These are phyloP conservation scores for Acropternis orthonyx DNA, from an alignment of 2,797 vertebrate genomes.

Conservation along the genomic window DNA sequence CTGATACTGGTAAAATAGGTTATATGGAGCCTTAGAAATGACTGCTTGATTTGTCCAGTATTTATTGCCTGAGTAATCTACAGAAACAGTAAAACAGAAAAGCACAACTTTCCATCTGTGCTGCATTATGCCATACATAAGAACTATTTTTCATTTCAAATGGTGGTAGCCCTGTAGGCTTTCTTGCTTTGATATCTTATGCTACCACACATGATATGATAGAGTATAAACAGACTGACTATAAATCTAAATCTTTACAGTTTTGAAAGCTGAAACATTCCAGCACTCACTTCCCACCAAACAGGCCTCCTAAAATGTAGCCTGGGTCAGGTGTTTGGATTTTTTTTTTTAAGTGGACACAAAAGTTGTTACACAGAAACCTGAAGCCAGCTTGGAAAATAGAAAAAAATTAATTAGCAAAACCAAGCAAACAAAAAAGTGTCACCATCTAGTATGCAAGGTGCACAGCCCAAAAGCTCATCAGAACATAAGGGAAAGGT, in stretches of 20 bases:
- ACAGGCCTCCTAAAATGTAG: not conserved
- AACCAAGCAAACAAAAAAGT: not conserved
- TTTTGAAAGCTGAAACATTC: slow-evolving; percentile 60
- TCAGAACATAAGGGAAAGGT: not conserved
- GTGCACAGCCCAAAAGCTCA: not conserved
- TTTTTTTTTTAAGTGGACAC: not conserved
- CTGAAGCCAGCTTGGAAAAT: not conserved
- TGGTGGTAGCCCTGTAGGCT: slow-evolving; percentile 37
- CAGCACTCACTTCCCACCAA: slow-evolving; percentile 38
- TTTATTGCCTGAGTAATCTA: slow-evolving; percentile 66
- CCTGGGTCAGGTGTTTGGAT: not conserved
- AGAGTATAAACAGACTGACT: slow-evolving; percentile 50
- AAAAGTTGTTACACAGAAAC: not conserved
- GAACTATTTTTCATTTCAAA: slow-evolving; percentile 73
- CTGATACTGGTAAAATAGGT: slow-evolving; percentile 69
- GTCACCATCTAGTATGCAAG: not conserved
- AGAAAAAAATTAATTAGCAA: not conserved
- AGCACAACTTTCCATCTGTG: slow-evolving; percentile 74
- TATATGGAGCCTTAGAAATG: slow-evolving; percentile 64
- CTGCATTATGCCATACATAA: slow-evolving; percentile 66
- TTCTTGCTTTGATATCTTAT: slow-evolving; percentile 63
- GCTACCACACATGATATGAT: slow-evolving; percentile 62
- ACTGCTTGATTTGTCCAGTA: slow-evolving; percentile 70
- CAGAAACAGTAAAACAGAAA: slow-evolving; percentile 67
- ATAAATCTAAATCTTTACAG: slow-evolving; percentile 66